Percentiles rank a stretch among this genome's conserved stretches.
Evolutionary conservation across 2,797 vertebrate genomes (phyloP).

Genomic region (Chelonia mydas): DNA sequence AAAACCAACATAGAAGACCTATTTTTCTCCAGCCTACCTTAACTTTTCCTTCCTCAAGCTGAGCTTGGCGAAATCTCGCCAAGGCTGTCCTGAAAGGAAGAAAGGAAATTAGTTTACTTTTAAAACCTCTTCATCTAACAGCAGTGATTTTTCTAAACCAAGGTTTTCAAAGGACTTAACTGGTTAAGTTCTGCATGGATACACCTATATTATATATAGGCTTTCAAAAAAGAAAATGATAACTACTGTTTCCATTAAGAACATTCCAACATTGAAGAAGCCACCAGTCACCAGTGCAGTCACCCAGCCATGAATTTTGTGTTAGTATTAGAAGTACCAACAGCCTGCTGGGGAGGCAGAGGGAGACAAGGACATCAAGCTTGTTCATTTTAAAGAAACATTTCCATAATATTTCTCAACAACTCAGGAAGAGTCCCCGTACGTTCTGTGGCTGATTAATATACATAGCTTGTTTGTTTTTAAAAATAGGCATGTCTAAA

Average conservation of each 20-base stretch:
- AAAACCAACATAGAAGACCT: neutral
- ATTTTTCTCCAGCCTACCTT: constrained; percentile 80
- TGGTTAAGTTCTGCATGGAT: neutral
- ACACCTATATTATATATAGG: neutral
- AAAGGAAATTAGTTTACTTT: neutral
- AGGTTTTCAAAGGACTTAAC: neutral
- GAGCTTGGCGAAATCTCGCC: constrained; percentile 93
- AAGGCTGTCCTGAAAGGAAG: constrained; percentile 87
- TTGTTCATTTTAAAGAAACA: neutral
- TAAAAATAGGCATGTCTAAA: neutral
- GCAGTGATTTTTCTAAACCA: neutral
- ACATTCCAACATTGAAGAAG: neutral
- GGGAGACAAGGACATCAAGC: neutral
- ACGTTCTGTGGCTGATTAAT: neutral
- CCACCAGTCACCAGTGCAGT: neutral
- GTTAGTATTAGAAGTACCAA: neutral
- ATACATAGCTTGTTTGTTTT: neutral
- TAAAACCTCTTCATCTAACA: neutral
- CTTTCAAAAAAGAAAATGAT: neutral
- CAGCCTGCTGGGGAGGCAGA: neutral
- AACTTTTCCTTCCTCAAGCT: constrained; percentile 92
- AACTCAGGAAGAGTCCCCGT: neutral
- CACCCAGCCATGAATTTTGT: neutral
- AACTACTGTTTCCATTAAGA: neutral
- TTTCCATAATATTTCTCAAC: neutral